Evolutionary conservation across 2,113 vertebrate genomes (phyloP).

Genomic region (Oreotrochilus melanogaster): DNA sequence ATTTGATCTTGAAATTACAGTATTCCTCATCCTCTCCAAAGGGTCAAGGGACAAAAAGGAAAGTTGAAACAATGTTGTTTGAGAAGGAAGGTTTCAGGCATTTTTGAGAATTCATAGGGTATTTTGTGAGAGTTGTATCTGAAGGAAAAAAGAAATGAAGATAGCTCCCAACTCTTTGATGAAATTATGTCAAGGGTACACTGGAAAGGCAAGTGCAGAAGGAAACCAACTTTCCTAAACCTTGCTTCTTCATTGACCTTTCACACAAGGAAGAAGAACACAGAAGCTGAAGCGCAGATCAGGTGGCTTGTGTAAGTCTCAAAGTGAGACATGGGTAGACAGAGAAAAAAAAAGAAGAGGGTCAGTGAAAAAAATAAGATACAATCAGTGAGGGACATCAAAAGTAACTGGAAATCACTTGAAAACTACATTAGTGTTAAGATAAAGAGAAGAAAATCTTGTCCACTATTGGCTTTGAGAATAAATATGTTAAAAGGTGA

Average conservation of each 20-base stretch:
- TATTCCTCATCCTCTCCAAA: background rate
- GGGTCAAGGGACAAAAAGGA: background rate
- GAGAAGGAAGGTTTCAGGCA: background rate
- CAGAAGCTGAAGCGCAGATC: background rate
- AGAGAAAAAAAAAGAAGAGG: background rate
- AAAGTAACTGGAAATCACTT: background rate
- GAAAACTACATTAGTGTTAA: background rate
- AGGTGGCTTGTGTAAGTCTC: background rate
- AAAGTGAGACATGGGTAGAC: fast-evolving
- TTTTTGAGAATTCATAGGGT: background rate
- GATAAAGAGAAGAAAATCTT: background rate
- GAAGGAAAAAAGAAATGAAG: background rate
- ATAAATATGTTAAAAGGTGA: background rate
- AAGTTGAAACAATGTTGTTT: background rate
- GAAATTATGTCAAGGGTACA: background rate
- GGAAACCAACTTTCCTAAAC: background rate
- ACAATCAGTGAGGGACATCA: background rate
- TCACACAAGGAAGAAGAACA: background rate
- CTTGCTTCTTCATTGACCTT: background rate
- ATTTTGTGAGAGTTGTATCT: background rate
- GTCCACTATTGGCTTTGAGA: background rate
- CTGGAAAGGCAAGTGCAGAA: background rate
- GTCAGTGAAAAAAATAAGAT: background rate
- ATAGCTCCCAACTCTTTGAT: background rate
- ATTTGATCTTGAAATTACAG: background rate